phyloP scores from a whole-genome alignment of 2,113 vertebrate genomes.

The Sceloporus tristichus region DNA sequence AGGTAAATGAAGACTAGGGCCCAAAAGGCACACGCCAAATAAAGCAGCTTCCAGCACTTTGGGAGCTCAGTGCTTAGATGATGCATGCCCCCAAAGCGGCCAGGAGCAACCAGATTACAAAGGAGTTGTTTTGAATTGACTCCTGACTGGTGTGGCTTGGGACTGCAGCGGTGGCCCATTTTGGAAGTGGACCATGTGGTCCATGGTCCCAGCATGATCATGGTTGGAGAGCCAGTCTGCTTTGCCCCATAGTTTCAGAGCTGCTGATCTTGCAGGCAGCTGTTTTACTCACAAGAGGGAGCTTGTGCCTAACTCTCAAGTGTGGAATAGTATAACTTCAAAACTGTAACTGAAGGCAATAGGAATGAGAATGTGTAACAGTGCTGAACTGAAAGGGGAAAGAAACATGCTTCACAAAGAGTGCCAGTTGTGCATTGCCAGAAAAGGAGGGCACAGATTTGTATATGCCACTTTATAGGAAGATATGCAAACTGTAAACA shows the following conservation, averaged over 20 bases:
- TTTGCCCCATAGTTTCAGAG: background rate
- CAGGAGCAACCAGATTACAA: too few species aligned
- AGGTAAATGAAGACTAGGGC: conserved; percentile 74
- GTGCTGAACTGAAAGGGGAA: background rate
- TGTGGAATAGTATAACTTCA: background rate
- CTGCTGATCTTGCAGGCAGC: background rate
- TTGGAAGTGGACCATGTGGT: too few species aligned
- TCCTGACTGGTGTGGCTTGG: too few species aligned
- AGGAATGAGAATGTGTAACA: background rate
- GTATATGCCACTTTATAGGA: too few species aligned
- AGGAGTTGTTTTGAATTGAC: too few species aligned
- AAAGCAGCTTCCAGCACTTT: too few species aligned
- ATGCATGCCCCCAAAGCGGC: too few species aligned
- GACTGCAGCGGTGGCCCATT: too few species aligned
- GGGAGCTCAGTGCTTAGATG: too few species aligned
- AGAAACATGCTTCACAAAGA: background rate
- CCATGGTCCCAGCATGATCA: too few species aligned
- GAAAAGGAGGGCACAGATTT: background rate
- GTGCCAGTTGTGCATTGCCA: background rate
- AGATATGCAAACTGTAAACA: background rate
- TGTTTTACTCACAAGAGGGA: conserved; percentile 63
- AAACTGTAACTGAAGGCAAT: background rate
- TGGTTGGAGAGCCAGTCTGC: too few species aligned
- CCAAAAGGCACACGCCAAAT: too few species aligned
- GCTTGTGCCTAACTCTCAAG: conserved; percentile 45